These are phyloP conservation scores for Melieria omissa DNA, from an alignment of 2,888 invertebrate species.

Conservation along the genomic window DNA sequence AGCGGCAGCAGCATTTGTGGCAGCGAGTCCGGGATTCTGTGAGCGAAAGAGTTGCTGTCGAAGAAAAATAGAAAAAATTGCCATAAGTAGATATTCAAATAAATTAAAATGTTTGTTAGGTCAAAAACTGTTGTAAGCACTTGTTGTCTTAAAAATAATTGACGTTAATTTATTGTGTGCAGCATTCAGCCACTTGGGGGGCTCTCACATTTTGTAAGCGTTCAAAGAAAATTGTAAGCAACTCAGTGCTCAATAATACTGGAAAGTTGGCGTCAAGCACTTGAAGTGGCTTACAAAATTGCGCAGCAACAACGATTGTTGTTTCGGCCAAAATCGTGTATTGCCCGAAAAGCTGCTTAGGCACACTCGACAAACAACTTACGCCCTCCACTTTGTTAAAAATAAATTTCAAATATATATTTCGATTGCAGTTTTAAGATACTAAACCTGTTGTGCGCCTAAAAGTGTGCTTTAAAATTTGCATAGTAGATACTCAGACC, in stretches of 20 bases:
- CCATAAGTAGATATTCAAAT: neutral
- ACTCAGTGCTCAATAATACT: neutral
- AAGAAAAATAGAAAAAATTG: constrained; percentile 13
- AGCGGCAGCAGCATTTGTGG: constrained; percentile 64
- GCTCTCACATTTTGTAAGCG: neutral
- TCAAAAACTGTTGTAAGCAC: constrained; percentile 17
- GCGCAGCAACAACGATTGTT: too few species aligned
- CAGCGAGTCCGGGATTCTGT: constrained; percentile 80
- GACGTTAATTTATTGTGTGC: neutral
- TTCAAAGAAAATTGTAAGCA: constrained; percentile 8
- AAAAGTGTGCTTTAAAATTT: too few species aligned
- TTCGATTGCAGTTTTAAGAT: too few species aligned
- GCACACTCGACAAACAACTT: too few species aligned
- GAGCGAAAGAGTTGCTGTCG: constrained; percentile 88
- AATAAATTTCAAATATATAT: too few species aligned
- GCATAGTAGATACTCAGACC: too few species aligned
- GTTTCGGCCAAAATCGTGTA: too few species aligned
- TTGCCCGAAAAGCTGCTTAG: too few species aligned
- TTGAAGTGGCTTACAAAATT: too few species aligned
- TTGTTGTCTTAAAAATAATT: neutral
- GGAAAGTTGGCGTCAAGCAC: too few species aligned
- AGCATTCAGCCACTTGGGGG: neutral
- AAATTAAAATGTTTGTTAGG: neutral
- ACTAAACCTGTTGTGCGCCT: too few species aligned
- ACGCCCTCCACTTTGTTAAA: too few species aligned